Evolutionary conservation across 2,797 vertebrate species (phyloP).

Genomic region (Borostomias antarcticus): DNA sequence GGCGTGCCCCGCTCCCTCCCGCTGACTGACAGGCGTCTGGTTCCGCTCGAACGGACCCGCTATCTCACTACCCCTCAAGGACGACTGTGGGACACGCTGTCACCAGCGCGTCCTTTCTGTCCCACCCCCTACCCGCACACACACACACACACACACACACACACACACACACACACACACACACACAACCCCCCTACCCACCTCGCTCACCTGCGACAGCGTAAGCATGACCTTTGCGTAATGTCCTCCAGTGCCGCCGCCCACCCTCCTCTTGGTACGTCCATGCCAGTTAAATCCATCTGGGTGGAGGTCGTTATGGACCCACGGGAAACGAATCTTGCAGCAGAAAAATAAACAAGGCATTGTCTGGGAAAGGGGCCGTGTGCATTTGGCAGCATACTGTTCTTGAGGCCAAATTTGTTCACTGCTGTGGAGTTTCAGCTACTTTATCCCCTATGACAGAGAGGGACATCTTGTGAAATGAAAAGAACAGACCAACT

Average conservation of each 20-base stretch:
- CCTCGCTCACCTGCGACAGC: slow-evolving; percentile 72
- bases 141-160: slow-evolving; percentile 38
- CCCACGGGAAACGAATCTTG: slow-evolving; percentile 63
- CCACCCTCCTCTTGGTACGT: slow-evolving; percentile 58
- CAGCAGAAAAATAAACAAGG: slow-evolving; percentile 61
- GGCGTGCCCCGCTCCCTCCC: slow-evolving; percentile 36
- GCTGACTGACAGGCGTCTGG: slow-evolving; percentile 76
- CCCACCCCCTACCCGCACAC: slow-evolving; percentile 37
- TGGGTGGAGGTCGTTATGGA: slow-evolving; percentile 59
- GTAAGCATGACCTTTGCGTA: slow-evolving; percentile 72
- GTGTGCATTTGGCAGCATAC: slow-evolving; percentile 43
- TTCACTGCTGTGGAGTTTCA: slow-evolving; percentile 44
- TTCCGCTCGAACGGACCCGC: slow-evolving; percentile 70
- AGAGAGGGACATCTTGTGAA: slow-evolving; percentile 38
- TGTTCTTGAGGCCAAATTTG: slow-evolving; percentile 22
- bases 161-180: slow-evolving; percentile 35
- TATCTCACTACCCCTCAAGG: slow-evolving; percentile 71
- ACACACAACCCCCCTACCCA: slow-evolving; percentile 25
- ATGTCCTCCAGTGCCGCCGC: slow-evolving; percentile 61
- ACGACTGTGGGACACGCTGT: slow-evolving; percentile 72
- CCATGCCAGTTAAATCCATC: slow-evolving; percentile 60
- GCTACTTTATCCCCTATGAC: slow-evolving; percentile 44
- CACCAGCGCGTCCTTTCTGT: slow-evolving; percentile 67
- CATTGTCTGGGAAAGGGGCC: slow-evolving; percentile 56
- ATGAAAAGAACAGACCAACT: slow-evolving; percentile 28